Base-by-base conservation (phyloP, 2,888 invertebrate species). In the Melipona beecheii region DNA sequence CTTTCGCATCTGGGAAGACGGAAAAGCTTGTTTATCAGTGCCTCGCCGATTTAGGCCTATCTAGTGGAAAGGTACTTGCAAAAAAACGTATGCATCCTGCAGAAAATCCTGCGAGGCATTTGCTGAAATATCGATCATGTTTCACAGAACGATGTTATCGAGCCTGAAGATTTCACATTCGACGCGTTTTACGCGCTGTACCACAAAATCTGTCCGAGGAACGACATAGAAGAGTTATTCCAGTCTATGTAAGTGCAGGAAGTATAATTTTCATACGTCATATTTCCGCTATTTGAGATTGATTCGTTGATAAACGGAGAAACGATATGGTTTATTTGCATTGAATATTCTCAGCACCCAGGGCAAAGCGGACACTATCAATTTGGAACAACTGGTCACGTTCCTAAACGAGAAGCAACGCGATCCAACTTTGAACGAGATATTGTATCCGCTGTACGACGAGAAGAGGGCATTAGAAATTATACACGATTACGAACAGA, bases 1-100 rank as follows among this genome's bases (percentile, higher is more conserved):
- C 99, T 80, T 99, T 99, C 95, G 99, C 99, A 4, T 99, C 99
- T n/a, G 99, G 99, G 56, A 99, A 99, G 95, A 99, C 99, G 6
- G 99, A 99, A 95, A 99, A 99, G 95, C 96, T 99, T 94, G 98
- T 99, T 56, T 99, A 99, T 95, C 99, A 99, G 94, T 98, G 98
- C 95, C 96, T 99, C 87, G 97, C 97, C 75, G 99, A 99, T 93
- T 96, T 99, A 86, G 98, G 97, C 43, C 96, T 99, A 87, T 99
- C 99, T 0, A 97, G 98, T 84, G 99, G 98, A 81, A 99, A 99
- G 95, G 96, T 96, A 86, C 4, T n/a, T 5, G 21, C 19, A 17
- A 27, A 27, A 2, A 27, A 17, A 50, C 15, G 21, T 0, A 13
- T 1, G 36, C 3, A 54, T 11, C 36, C 2, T 3, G 24, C 4